Evolutionary conservation across 2,113 vertebrate genomes (phyloP).

Genomic region (cat (Felis catus)): DNA sequence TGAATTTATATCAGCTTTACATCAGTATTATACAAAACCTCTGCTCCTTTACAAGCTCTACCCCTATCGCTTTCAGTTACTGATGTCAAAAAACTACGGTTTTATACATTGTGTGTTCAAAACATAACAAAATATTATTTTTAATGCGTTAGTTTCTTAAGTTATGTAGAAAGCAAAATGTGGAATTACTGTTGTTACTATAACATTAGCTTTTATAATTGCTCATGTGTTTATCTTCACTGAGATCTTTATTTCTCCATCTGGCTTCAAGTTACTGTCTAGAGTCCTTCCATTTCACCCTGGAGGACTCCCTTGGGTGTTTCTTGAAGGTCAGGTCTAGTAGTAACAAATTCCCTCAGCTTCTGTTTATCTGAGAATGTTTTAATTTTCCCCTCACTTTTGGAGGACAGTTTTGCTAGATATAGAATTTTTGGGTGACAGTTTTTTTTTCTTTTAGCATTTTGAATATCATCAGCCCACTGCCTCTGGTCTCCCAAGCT

Average conservation of each 20-base stretch:
- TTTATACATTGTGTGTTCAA: neutral
- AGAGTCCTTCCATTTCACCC: neutral
- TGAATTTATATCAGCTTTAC: neutral
- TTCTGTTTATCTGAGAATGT: neutral
- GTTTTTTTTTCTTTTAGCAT: neutral
- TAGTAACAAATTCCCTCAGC: neutral
- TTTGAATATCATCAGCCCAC: neutral
- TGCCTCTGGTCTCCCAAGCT: neutral
- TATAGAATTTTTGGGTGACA: neutral
- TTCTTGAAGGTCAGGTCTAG: neutral
- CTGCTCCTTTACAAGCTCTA: neutral
- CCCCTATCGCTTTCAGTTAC: neutral
- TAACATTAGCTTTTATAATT: neutral
- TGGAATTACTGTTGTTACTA: neutral
- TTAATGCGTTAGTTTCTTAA: neutral
- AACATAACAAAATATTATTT: neutral
- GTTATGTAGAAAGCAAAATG: neutral
- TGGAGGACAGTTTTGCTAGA: neutral
- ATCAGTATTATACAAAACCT: neutral
- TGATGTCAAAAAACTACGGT: neutral
- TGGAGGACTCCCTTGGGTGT: neutral
- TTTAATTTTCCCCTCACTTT: neutral
- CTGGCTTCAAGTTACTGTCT: neutral
- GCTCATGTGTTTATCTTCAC: neutral
- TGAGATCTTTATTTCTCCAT: neutral